A percentile compares a stretch with the other conserved stretches of the same genome.
Conservation (phyloP, 2,888 invertebrate genomes). For the Leuctra nigra region DNA sequence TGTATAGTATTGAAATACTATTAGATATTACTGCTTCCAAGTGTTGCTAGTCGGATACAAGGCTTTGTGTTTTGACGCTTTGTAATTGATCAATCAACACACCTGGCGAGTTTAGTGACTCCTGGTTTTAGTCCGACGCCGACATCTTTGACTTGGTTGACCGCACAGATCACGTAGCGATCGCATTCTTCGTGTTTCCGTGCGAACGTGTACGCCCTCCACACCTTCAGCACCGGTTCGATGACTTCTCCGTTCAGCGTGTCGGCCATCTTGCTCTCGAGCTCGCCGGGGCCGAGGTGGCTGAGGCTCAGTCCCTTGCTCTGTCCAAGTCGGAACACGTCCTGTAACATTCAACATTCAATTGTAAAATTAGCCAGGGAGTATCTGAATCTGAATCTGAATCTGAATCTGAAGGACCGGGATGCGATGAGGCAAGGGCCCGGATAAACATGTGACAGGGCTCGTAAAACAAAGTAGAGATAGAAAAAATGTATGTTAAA, state of each 20-base stretch:
- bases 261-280: slow-evolving; percentile 70
- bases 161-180: slow-evolving; percentile 68
- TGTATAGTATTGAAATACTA: too few relatives aligned
- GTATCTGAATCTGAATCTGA: too few relatives aligned
- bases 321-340: slow-evolving; percentile 63
- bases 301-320: slow-evolving; percentile 57
- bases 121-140: slow-evolving; percentile 58
- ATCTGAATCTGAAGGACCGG: too few relatives aligned
- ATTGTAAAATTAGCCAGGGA: too few relatives aligned
- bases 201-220: slow-evolving; percentile 71
- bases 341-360: too few relatives aligned
- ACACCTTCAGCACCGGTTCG: slow-evolving; percentile 73
- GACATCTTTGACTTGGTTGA: slow-evolving; percentile 58
- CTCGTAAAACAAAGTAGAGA: too few relatives aligned
- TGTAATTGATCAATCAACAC: slow-evolving; percentile 2
- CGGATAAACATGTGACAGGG: too few relatives aligned
- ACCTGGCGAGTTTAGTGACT: slow-evolving; percentile 58
- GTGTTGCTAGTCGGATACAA: too few relatives aligned
- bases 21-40: too few relatives aligned
- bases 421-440: too few relatives aligned
- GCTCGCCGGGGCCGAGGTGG: slow-evolving; percentile 59
- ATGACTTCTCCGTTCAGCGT: slow-evolving; percentile 76
- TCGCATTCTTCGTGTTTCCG: slow-evolving; percentile 63
- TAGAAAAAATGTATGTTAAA: too few relatives aligned
- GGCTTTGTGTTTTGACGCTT: too few relatives aligned